These are phyloP conservation scores for Drosophila yakuba DNA, from an alignment of 1,140 invertebrate genomes.

Conservation along the genomic window DNA sequence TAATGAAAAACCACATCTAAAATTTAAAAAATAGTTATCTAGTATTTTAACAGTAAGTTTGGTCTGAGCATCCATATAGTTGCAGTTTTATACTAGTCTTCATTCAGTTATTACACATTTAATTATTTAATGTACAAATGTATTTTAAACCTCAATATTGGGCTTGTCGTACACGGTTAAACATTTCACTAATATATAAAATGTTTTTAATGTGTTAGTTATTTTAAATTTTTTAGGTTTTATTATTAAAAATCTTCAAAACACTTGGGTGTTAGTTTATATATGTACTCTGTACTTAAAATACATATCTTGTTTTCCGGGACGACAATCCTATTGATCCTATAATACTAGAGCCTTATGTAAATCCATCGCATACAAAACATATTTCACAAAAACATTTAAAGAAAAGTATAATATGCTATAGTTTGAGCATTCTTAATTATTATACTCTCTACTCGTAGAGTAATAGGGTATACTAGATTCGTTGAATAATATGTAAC, in stretches of 20 bases:
- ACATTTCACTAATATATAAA: background rate
- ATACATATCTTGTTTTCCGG: constrained; percentile 7
- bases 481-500: too few species aligned
- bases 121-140: background rate
- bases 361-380: constrained; percentile 26
- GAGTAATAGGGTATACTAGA: too few species aligned
- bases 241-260: background rate
- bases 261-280: background rate
- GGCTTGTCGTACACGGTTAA: background rate
- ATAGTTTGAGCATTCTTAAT: too few species aligned
- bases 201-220: background rate
- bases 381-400: constrained; percentile 4
- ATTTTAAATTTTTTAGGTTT: background rate
- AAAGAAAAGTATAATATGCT: background rate
- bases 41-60: constrained; percentile 7
- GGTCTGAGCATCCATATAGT: background rate
- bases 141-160: background rate
- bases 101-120: constrained; percentile 15
- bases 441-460: too few species aligned
- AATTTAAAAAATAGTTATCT: background rate
- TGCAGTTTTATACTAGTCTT: constrained; percentile 26
- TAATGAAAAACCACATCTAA: constrained; percentile 9
- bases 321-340: background rate
- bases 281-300: constrained; percentile 18
- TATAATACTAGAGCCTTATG: constrained; percentile 34